phyloP scores from a whole-genome alignment of 1,140 invertebrate species.

The Drosophila paulistorum region DNA sequence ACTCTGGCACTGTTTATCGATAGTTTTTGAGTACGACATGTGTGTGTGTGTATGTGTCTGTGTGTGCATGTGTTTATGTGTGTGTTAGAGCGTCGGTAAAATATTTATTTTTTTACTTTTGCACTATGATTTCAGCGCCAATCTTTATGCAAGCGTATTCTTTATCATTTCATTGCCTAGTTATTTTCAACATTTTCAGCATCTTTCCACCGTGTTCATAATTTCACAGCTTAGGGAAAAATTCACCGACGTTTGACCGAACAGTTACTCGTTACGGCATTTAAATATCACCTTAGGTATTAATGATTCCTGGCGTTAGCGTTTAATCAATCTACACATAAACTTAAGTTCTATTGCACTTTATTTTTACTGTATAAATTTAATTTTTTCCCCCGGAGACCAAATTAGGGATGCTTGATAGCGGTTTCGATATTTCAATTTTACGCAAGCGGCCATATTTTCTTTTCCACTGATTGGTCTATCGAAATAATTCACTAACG shows the following conservation, averaged over 20 bases:
- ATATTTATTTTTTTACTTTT: conserved; percentile 25
- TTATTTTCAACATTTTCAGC: background rate
- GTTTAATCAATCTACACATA: conserved; percentile 11
- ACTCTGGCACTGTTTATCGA: conserved; percentile 44
- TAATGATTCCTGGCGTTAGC: background rate
- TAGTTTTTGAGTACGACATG: background rate
- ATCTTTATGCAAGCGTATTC: conserved; percentile 14
- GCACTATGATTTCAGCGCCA: conserved; percentile 1
- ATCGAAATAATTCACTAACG: background rate
- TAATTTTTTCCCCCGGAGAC: conserved; percentile 55
- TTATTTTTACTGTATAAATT: conserved; percentile 65
- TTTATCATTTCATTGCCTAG: background rate
- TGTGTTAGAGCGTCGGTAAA: conserved; percentile 36
- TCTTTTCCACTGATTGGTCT: conserved; percentile 36
- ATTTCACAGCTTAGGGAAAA: background rate
- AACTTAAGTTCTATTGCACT: conserved; percentile 55
- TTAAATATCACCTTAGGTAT: background rate
- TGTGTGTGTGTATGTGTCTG: background rate
- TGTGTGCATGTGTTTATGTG: conserved; percentile 17
- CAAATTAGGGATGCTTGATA: conserved; percentile 25
- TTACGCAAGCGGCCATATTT: conserved; percentile 51
- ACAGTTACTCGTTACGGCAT: background rate
- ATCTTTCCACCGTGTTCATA: background rate
- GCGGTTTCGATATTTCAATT: background rate
- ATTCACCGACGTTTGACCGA: background rate